Base-by-base conservation (phyloP, 2,113 vertebrate species). In the Lutjanus erythropterus region DNA sequence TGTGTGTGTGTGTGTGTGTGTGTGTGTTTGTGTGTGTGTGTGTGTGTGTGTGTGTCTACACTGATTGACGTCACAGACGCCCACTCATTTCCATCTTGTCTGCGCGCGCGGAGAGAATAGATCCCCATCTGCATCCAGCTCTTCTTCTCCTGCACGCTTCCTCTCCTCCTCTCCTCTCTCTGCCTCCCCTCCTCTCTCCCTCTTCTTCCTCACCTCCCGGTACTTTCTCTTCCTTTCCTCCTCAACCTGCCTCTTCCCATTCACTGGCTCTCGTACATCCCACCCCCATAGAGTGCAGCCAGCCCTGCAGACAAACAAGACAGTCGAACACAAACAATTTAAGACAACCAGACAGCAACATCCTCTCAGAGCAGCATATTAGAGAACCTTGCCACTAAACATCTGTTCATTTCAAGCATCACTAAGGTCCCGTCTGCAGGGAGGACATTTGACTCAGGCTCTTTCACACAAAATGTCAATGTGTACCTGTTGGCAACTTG, bases 41-140 rank as follows among this genome's bases (percentile, higher is more conserved):
- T 71, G 66, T 64, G 66, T 86, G 71, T 88, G 69, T 86, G 85
- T 91, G 78, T 89, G 74, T 88, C 37, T 88, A 71, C 85, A 61
- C 85, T 91, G 92, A 93, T 93, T 94, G 94, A 94, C 94, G 92
- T 95, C 94, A 95, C 92, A 81, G 84, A 88, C 92, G 68, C 93
- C 94, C 90, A 94, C 93, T 93, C 83, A 87, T 95, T 92, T 92
- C 91, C 87, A 94, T 92, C 91, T 93, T 75, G 87, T 93, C 91
- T 93, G 88, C 64, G 84, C 86, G 90, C 71, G 62, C 74, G 59
- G 72, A 92, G 85, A 93, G 90, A 94, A 93, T 90, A 92, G 87
- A 88, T 90, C 86, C 84, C 91, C 88, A 91, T 90, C 88, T 91
- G 85, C 86, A 82, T 88, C 76, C 77, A 91, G 84, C 81, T 60